Evolutionary conservation across 2,797 vertebrate species (phyloP).

Genomic region (Sebastes trivittatus): DNA sequence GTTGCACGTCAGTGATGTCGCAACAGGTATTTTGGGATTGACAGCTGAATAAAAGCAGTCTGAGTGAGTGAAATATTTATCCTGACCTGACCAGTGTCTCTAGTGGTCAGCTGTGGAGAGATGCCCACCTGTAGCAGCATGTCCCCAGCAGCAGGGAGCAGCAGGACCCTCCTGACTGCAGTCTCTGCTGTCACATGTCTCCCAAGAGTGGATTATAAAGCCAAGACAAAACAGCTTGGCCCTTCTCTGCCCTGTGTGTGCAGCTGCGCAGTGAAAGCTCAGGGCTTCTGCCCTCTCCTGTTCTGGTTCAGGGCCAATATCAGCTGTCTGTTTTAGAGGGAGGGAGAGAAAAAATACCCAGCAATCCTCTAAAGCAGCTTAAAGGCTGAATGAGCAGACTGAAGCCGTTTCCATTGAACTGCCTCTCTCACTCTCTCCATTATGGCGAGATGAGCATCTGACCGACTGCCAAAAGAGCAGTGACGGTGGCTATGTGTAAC

Average conservation of each 20-base stretch:
- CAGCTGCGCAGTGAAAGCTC: slow-evolving; percentile 57
- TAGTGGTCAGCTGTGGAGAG: slow-evolving; percentile 26
- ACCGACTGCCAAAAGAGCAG: slow-evolving; percentile 54
- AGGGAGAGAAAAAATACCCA: slow-evolving; percentile 72
- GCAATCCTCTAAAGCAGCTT: slow-evolving; percentile 86
- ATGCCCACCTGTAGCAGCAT: neutral
- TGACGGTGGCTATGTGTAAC: slow-evolving; percentile 26
- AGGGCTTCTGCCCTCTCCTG: slow-evolving; percentile 48
- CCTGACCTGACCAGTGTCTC: neutral
- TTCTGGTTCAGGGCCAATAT: slow-evolving; percentile 71
- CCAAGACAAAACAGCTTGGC: slow-evolving; percentile 73
- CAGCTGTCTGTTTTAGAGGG: slow-evolving; percentile 72
- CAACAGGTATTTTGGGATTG: neutral
- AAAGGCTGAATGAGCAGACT: slow-evolving; percentile 79
- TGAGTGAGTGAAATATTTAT: slow-evolving; percentile 36
- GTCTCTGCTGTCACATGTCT: slow-evolving; percentile 48
- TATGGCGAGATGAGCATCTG: slow-evolving; percentile 63
- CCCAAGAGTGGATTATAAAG: slow-evolving; percentile 70
- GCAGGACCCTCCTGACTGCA: slow-evolving; percentile 44
- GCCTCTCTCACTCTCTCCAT: slow-evolving; percentile 47
- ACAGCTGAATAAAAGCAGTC: neutral
- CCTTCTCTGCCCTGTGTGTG: slow-evolving; percentile 47
- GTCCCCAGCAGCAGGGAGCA: slow-evolving; percentile 55
- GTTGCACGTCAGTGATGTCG: neutral
- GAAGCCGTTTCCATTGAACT: slow-evolving; percentile 76